A percentile compares a stretch with the other conserved stretches of the same genome.
These are phyloP conservation scores for Agelas oroides DNA, from an alignment of 37 sponge, comb jelly and placozoan species.

Conservation along the genomic window DNA sequence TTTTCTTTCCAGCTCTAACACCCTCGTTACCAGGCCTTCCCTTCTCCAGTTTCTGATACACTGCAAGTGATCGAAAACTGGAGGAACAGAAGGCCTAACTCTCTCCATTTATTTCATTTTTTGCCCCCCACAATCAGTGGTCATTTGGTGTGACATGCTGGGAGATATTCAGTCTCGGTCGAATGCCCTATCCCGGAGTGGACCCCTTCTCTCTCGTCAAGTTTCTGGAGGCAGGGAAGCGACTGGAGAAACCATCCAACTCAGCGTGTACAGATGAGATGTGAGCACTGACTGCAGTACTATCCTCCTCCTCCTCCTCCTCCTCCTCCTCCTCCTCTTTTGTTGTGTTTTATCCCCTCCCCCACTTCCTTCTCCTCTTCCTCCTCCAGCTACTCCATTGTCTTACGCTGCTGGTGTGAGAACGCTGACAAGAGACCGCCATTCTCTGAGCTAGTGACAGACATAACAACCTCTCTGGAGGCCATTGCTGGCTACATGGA, in stretches of 20 bases:
- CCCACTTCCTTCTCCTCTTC: no score
- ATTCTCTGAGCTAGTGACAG: neutral
- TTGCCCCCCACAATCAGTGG: neutral
- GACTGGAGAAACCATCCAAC: neutral
- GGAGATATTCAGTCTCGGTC: constrained; percentile 6
- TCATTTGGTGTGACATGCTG: constrained; percentile 12
- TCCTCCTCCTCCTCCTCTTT: no score
- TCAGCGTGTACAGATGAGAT: neutral
- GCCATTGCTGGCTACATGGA: constrained; percentile 14
- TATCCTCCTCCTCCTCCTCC: neutral
- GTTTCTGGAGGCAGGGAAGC: neutral
- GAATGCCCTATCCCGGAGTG: neutral
- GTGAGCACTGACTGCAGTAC: neutral
- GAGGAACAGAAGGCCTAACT: no score
- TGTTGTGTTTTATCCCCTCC: no score
- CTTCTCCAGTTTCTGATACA: no score
- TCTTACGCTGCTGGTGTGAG: neutral
- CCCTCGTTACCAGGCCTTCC: no score
- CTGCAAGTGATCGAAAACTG: no score
- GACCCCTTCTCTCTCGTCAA: neutral
- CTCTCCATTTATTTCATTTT: no score
- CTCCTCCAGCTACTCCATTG: neutral
- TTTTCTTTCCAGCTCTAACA: no score
- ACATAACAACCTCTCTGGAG: neutral
- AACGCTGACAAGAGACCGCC: neutral